Base-by-base conservation (phyloP, 35 echinoderm and acorn worm species). In the Ptychodera flava region DNA sequence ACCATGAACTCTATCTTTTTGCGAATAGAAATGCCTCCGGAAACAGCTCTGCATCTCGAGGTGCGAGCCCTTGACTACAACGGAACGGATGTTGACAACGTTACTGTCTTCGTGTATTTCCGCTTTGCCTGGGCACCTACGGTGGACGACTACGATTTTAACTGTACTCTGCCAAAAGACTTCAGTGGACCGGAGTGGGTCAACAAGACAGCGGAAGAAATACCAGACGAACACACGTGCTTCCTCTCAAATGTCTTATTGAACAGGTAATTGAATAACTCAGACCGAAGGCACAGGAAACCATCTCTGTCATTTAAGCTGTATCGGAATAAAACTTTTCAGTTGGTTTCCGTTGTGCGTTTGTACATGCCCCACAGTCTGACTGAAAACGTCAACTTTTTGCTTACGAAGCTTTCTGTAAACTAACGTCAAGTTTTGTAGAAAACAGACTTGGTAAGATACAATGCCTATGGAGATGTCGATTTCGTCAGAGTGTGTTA, bases 221-320 rank as follows among this genome's bases (percentile, higher is more conserved):
- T 92, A 29, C 93, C 93, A 15, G 93, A 95, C 35, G 86, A 82
- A 15, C 45, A 95, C 84, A 91, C 91, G 1, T 95, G 93, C 35
- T 95, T 95, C 83, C 33, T 95, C 29, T 91, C 88, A 84, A 94
- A 94, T 33, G 84, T 85, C 14, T 77, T 94, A 22, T 33, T 94
- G 28, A 89, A 94, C 89, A 94, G 92, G 92, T 94, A 90, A 64
- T n/a, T n/a, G n/a, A n/a, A n/a, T n/a, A n/a, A n/a, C n/a, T n/a
- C n/a, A n/a, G n/a, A n/a, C n/a, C n/a, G n/a, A n/a, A n/a, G n/a
- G n/a, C n/a, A n/a, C n/a, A n/a, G n/a, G n/a, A n/a, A n/a, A n/a
- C n/a, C n/a, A n/a, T n/a, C n/a, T n/a, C n/a, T n/a, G n/a, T n/a
- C n/a, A n/a, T n/a, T n/a, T n/a, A n/a, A n/a, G n/a, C n/a, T n/a